Base-by-base conservation (phyloP, 2,888 invertebrate genomes). In the Sminthurides aquaticus region DNA sequence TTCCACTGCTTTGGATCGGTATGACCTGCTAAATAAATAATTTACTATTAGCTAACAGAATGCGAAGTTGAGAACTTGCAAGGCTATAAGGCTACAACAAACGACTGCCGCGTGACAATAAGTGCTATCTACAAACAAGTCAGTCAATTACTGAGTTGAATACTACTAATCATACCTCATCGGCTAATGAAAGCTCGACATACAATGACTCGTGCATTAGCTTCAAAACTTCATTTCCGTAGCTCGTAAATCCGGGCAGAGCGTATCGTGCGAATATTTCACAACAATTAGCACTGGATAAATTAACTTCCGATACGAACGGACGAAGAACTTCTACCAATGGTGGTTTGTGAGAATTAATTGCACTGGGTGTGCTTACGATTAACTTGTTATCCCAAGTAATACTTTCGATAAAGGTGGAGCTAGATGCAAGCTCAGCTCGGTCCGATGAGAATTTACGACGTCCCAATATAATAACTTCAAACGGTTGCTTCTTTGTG, bases 311-410 rank as follows among this genome's bases (percentile, higher is more conserved):
- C 28, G 26, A 49, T 8, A 62, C 27, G 26, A 52, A 59, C 1
- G 49, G 52, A 20, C 64, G 48, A 5, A 74, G 15, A 49, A 74
- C 60, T 22, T 71, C 67, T 73, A 83, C 76, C 62, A 97, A 79
- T 0, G 95, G 94, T 49, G 96, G 96, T 79, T 98, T 98, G 78
- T 95, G 93, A 0, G 97, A 97, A 80, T 97, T 96, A 66, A 96
- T 82, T 20, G 90, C 87, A 80, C 94, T 94, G 0, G 97, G 96
- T 25, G 93, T 82, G 78, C 93, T 93, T 22, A 90, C 79, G 62
- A 96, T 77, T 55, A 91, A 76, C 76, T 22, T 22, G 43, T 43
- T 43, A 43, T 43, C 43, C 52, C 5, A 15, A 5, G 5, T 34
- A 34, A 5, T 11, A 34, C 43, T 34, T 15, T 11, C 15, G 43